Conservation (phyloP, 2,888 invertebrate genomes). For the Merodon equestris region DNA sequence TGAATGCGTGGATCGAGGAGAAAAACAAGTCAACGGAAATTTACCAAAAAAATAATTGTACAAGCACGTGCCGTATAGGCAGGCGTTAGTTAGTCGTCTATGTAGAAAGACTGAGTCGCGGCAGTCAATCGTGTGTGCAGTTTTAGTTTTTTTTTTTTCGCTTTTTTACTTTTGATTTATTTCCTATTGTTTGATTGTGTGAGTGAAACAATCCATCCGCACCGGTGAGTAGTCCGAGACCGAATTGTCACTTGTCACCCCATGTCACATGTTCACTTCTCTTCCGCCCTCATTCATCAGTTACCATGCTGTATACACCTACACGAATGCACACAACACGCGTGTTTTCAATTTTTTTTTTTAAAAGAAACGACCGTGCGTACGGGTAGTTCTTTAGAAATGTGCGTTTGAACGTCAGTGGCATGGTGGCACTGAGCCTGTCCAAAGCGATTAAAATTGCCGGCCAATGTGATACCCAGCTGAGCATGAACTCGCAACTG, state of each 20-base stretch:
- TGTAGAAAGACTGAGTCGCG: slow-evolving; percentile 20
- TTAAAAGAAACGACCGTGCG: too few species aligned
- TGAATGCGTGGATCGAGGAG: slow-evolving; percentile 10
- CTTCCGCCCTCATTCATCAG: slow-evolving; percentile 4
- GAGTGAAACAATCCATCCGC: too few species aligned
- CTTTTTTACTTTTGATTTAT: too few species aligned
- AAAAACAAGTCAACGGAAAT: slow-evolving; percentile 61
- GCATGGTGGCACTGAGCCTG: slow-evolving; percentile 45
- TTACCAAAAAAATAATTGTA: slow-evolving; percentile 44
- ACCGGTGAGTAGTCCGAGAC: too few species aligned
- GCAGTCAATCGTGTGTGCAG: too few species aligned
- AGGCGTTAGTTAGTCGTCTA: neutral
- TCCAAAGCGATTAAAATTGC: slow-evolving; percentile 51
- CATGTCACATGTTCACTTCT: too few species aligned
- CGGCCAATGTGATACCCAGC: slow-evolving; percentile 45
- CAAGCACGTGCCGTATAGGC: slow-evolving; percentile 23
- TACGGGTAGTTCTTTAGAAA: slow-evolving; percentile 21
- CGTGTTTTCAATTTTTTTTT: too few species aligned
- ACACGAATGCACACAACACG: slow-evolving; percentile 1
- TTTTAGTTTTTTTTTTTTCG: too few species aligned
- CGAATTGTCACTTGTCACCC: too few species aligned
- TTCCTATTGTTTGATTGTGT: too few species aligned
- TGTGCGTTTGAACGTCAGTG: slow-evolving; percentile 51
- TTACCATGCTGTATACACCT: neutral
- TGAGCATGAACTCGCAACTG: slow-evolving; percentile 40